Evolutionary conservation across 2,888 invertebrate genomes (phyloP).

Genomic region (Drosophila paucipuncta): DNA sequence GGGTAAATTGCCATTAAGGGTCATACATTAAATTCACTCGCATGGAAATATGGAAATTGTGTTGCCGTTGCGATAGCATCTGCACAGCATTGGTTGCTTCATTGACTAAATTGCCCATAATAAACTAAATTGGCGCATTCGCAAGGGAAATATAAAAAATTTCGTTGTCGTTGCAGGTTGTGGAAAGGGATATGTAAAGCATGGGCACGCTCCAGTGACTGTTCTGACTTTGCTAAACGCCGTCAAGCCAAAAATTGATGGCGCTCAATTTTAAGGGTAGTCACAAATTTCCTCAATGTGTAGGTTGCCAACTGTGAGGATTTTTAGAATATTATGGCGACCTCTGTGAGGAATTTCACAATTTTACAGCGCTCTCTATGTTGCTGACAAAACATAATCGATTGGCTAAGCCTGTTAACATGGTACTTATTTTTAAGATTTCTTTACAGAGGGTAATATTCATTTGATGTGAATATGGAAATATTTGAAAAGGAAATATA

Average conservation of each 20-base stretch:
- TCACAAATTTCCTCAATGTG: not conserved
- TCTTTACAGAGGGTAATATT: conserved; percentile 1
- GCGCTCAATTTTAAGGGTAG: not conserved
- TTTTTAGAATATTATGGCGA: not conserved
- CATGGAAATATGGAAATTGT: not conserved
- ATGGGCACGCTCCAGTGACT: not conserved
- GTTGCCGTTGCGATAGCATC: not conserved
- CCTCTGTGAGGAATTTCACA: not conserved
- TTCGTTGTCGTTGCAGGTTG: not conserved
- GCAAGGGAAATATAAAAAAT: not conserved
- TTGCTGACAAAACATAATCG: not conserved
- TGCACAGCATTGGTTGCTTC: not conserved
- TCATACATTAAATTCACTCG: not conserved
- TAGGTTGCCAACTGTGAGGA: conserved; percentile 3
- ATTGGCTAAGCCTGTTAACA: not conserved
- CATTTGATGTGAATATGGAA: not conserved
- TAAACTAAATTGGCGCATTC: not conserved
- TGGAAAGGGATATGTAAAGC: not conserved
- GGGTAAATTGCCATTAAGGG: not conserved
- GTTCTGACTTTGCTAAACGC: not conserved
- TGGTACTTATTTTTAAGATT: not conserved
- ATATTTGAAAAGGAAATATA: not conserved
- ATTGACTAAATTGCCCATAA: not conserved
- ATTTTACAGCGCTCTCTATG: conserved; percentile 9
- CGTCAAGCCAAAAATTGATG: not conserved